Evolutionary conservation across 2,888 invertebrate genomes (phyloP).

Genomic region (Tachystola acroxantha): DNA sequence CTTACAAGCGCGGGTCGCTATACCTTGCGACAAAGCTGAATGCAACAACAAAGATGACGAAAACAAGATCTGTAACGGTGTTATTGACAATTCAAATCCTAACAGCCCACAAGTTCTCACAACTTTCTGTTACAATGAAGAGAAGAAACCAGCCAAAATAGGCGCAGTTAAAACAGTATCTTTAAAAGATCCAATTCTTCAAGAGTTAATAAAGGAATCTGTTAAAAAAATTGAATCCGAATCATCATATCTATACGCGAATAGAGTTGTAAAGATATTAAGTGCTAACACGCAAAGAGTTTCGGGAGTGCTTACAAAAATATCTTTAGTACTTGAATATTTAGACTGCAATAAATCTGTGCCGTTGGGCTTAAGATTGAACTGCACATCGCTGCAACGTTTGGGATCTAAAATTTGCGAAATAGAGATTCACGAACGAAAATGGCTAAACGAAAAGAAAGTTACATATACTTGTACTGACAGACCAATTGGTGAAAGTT

Average conservation of each 20-base stretch:
- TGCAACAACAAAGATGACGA: slow-evolving; percentile 43
- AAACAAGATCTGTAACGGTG: slow-evolving; percentile 74
- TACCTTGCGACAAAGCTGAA: slow-evolving; percentile 41
- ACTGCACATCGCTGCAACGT: slow-evolving; percentile 37
- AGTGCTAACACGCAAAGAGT: slow-evolving; percentile 39
- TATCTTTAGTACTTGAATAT: slow-evolving; percentile 37
- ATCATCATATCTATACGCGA: slow-evolving; percentile 30
- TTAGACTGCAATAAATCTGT: slow-evolving; percentile 46
- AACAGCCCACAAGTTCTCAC: slow-evolving; percentile 62
- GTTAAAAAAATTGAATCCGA: slow-evolving; percentile 48
- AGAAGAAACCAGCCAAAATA: slow-evolving; percentile 21
- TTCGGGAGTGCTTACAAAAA: slow-evolving; percentile 45
- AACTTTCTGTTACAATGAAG: slow-evolving; percentile 65
- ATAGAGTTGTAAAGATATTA: slow-evolving; percentile 40
- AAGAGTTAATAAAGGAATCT: slow-evolving; percentile 31
- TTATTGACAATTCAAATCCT: slow-evolving; percentile 58
- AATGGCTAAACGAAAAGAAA: slow-evolving; percentile 39
- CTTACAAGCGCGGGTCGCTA: slow-evolving; percentile 41
- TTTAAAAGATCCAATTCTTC: slow-evolving; percentile 41
- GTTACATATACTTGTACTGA: slow-evolving; percentile 45
- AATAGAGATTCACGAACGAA: slow-evolving; percentile 40
- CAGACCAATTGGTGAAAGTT: slow-evolving; percentile 36
- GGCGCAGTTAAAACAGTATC: slow-evolving; percentile 29
- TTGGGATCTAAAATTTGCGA: slow-evolving; percentile 48
- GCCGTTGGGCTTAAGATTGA: slow-evolving; percentile 27